Evolutionary conservation across 2,888 invertebrate species (phyloP), one percentile per base, ranked within the genome.

Genomic region (Nephrocerus scutellatus): DNA sequence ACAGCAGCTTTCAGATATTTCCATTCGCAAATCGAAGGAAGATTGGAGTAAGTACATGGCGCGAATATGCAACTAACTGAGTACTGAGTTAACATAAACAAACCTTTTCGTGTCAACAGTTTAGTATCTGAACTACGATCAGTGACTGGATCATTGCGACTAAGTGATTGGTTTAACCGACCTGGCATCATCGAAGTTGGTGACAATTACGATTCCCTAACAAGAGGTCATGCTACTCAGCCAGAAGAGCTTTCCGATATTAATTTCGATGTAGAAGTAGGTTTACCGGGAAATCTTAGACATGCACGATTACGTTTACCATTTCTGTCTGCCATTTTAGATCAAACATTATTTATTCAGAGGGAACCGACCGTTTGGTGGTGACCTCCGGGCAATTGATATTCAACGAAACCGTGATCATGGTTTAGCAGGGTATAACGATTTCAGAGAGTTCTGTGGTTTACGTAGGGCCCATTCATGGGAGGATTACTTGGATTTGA

Each of bases 401-500:
- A 80, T 91, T 46, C 90, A 91, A 61, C 76, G 91, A 46, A 84
- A 85, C 48, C 76, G 91, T 32, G 91, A 91, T 63, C 90, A 91
- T 56, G 90, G 85, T 9, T 70, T 91, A 21, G 84, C 82, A 5
- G 77, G 79, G 0, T 91, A 91, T 65, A 80, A 82, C 42, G 76
- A 80, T 40, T 82, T 81, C 55, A 74, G 95, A 38, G 77, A 79
- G 8, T 81, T 80, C 47, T 88, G 88, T 56, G 84, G 84, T 1
- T 65, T 88, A 8, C 73, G 74, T 0, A 77, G 77, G 30, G 88
- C 85, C 0, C 66, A 68, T 15, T 67, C 65, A 1, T 89, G 87
- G 74, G 64, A 76, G 22, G 86, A 83, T 41, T 82, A 83, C 66
- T 58, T 69, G 1, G 84, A 84, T 59, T 74, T 77, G 30, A 82